phyloP scores from a whole-genome alignment of 1,140 invertebrate genomes.

The Chymomyza costata region DNA sequence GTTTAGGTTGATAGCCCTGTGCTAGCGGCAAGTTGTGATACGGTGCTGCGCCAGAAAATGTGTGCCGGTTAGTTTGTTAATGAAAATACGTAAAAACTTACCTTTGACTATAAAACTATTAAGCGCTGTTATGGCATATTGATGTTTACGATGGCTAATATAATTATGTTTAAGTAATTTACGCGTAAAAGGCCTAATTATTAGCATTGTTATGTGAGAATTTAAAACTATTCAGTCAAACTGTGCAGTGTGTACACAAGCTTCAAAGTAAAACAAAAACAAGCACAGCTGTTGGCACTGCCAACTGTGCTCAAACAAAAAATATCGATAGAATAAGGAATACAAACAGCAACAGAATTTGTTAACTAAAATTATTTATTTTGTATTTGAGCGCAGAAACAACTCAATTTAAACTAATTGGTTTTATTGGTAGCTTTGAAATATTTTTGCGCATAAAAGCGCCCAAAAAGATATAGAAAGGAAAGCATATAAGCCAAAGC shows the following conservation, averaged over 20 bases:
- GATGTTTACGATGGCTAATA: constrained; percentile 24
- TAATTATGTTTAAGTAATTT: constrained; percentile 44
- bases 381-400: no score
- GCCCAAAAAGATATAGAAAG: constrained; percentile 53
- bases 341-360: no score
- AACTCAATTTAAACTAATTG: no score
- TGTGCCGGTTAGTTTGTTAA: constrained; percentile 35
- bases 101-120: constrained; percentile 38
- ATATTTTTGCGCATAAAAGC: constrained; percentile 50
- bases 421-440: no score
- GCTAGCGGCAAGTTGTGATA: constrained; percentile 72
- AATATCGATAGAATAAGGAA: constrained; percentile 19
- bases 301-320: constrained; percentile 2
- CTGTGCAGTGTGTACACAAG: constrained; percentile 37
- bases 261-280: constrained; percentile 6
- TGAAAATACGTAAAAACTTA: constrained; percentile 26
- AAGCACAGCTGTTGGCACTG: constrained; percentile 31
- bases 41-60: background rate
- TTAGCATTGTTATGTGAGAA: constrained; percentile 42
- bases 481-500: constrained; percentile 50
- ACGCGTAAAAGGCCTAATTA: constrained; percentile 42
- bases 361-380: no score
- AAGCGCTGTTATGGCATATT: constrained; percentile 3
- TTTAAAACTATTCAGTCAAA: constrained; percentile 23
- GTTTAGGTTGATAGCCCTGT: constrained; percentile 76